Conservation (phyloP, 37 sponge, comb jelly and placozoan species). For the Mnemiopsis leidyi region DNA sequence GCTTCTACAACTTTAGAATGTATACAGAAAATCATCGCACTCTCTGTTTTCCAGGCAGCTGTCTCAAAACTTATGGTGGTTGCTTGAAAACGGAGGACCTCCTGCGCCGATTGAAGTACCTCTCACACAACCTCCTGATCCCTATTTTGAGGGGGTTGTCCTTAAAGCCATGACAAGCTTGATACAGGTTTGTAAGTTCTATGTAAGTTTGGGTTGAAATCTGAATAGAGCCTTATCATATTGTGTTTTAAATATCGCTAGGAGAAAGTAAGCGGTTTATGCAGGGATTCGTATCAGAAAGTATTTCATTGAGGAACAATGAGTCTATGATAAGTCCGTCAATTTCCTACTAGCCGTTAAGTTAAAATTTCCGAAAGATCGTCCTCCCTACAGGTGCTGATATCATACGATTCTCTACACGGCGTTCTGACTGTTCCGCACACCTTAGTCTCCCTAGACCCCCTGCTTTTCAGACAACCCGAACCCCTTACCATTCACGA, state of each 20-base stretch:
- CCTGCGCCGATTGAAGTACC: conserved; percentile 21
- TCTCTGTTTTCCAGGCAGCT: not conserved
- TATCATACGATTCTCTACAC: conserved; percentile 40
- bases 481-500: not conserved
- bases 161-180: conserved; percentile 43
- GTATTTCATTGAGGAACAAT: too few species aligned
- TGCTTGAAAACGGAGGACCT: conserved; percentile 24
- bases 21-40: too few species aligned
- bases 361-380: too few species aligned
- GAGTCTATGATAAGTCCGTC: too few species aligned
- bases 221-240: too few species aligned
- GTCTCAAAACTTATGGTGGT: conserved; percentile 30
- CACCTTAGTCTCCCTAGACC: conserved; percentile 3
- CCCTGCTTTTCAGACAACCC: not conserved
- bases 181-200: conserved; percentile 25
- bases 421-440: not conserved
- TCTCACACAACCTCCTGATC: conserved; percentile 50
- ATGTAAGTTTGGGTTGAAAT: too few species aligned
- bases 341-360: too few species aligned
- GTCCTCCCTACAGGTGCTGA: not conserved
- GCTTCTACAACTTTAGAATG: too few species aligned
- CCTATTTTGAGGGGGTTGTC: conserved; percentile 33
- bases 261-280: too few species aligned
- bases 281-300: too few species aligned
- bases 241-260: too few species aligned